These are phyloP conservation scores for Orussus abietinus DNA, from an alignment of 1,140 invertebrate species.

Conservation along the genomic window DNA sequence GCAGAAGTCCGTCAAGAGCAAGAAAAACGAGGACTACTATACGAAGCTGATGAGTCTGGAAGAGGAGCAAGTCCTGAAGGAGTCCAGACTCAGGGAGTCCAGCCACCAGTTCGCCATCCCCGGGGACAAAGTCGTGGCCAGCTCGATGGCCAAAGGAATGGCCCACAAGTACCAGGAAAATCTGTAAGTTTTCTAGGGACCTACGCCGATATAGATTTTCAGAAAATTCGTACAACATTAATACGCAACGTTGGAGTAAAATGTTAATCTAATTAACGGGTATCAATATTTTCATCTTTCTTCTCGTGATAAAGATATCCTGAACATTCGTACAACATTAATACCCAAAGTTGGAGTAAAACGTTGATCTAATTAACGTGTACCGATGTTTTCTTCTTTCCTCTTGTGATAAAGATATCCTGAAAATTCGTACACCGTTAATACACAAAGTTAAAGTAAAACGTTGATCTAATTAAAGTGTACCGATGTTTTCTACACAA, in stretches of 20 bases:
- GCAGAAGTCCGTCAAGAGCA: conserved; percentile 76
- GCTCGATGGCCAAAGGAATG: conserved; percentile 79
- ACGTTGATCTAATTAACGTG: too few relatives aligned
- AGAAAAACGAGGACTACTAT: conserved; percentile 82
- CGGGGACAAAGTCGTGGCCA: conserved; percentile 73
- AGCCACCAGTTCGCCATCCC: conserved; percentile 81
- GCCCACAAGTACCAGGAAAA: conserved; percentile 78
- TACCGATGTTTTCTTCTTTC: too few relatives aligned
- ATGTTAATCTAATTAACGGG: too few relatives aligned
- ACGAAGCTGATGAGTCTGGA: conserved; percentile 78
- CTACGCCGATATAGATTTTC: neutral
- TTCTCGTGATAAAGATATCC: too few relatives aligned
- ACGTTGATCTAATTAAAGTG: too few relatives aligned
- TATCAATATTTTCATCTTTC: neutral
- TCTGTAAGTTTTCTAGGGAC: conserved; percentile 62
- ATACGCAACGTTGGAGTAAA: too few relatives aligned
- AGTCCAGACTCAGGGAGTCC: conserved; percentile 69
- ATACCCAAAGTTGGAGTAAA: too few relatives aligned
- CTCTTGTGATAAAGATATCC: too few relatives aligned
- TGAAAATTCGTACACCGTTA: too few relatives aligned
- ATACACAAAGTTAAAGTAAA: too few relatives aligned
- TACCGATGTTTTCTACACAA: too few relatives aligned
- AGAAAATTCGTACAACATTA: neutral
- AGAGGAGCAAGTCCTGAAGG: conserved; percentile 79
- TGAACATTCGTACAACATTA: too few relatives aligned